Conservation (phyloP, 2,797 vertebrate genomes). For the Coracias cyanogaster region DNA sequence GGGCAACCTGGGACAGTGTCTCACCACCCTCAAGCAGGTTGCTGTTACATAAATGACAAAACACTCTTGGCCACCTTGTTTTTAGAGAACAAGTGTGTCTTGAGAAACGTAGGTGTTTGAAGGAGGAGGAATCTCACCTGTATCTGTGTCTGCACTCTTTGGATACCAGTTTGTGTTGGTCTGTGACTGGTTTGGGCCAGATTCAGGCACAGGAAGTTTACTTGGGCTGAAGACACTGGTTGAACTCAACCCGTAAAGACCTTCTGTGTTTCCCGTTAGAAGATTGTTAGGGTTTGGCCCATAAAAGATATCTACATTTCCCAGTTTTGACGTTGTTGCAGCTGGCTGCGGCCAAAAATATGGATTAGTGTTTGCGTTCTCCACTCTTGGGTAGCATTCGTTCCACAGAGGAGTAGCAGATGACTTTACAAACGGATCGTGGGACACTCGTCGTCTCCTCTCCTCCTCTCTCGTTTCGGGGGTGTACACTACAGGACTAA, state of each 20-base stretch:
- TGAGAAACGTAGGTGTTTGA: neutral
- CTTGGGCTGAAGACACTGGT: neutral
- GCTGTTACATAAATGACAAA: neutral
- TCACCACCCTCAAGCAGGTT: neutral
- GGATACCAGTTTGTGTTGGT: neutral
- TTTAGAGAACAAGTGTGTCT: neutral
- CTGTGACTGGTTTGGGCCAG: neutral
- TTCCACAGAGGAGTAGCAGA: neutral
- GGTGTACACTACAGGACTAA: neutral
- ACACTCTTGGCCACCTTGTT: neutral
- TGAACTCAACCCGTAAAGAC: neutral
- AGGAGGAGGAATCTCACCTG: slow-evolving; percentile 25
- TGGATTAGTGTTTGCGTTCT: neutral
- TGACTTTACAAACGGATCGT: slow-evolving; percentile 45
- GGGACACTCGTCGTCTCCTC: slow-evolving; percentile 69
- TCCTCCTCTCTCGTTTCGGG: slow-evolving; percentile 64
- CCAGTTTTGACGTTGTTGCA: neutral
- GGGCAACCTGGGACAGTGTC: no score
- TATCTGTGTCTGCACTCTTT: neutral
- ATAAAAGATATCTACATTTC: neutral
- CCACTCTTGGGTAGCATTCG: neutral
- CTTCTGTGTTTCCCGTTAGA: neutral
- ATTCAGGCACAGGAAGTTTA: slow-evolving; percentile 78
- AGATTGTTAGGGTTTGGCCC: neutral
- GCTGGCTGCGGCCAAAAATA: neutral